Evolutionary conservation across 2,797 vertebrate genomes (phyloP), one percentile per base, ranked within the genome.

Genomic region (Myotis pilosus): DNA sequence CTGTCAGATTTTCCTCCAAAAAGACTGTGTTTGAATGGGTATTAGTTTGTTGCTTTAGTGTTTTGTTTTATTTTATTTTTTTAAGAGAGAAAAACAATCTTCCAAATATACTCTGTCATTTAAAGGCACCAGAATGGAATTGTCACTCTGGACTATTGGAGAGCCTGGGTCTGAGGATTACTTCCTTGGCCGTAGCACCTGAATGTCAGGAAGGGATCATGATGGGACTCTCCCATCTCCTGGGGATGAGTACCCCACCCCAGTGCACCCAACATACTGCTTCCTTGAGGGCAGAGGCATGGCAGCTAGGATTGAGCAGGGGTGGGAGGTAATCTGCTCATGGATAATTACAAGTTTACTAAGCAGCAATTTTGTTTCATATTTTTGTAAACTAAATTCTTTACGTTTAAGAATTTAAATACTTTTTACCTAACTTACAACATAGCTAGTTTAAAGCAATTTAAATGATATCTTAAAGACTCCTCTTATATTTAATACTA

Each of bases 391-490:
- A 47, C 20, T 16, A 55, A 89, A 62, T 75, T 93, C 41, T 51
- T 81, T 81, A 51, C 9, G 1, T 64, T 79, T 69, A 85, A 66
- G 12, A 60, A 68, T 66, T 89, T 80, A 92, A 78, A 41, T 72
- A 41, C 25, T 85, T 91, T 76, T 86, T 66, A 47, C 49, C 20
- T 33, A 72, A 66, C 20, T 74, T 74, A 51, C 12, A 38, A 68
- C 25, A 36, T 23, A 11, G 10, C n/a, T 76, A 47, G 15, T 79
- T 69, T 57, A 89, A 75, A 88, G 57, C 23, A 74, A 30, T 79
- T 78, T 30, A 88, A 44, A n/a, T 85, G 53, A 16, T 41, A 55
- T 49, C 44, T 71, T 51, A 25, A 83, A 55, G 25, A 17, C 51
- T 30, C 28, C 22, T 86, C 36, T 72, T 36, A 2, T 16, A 33